Evolutionary conservation across 1,140 invertebrate species (phyloP).

Genomic region (Penaeus indicus): DNA sequence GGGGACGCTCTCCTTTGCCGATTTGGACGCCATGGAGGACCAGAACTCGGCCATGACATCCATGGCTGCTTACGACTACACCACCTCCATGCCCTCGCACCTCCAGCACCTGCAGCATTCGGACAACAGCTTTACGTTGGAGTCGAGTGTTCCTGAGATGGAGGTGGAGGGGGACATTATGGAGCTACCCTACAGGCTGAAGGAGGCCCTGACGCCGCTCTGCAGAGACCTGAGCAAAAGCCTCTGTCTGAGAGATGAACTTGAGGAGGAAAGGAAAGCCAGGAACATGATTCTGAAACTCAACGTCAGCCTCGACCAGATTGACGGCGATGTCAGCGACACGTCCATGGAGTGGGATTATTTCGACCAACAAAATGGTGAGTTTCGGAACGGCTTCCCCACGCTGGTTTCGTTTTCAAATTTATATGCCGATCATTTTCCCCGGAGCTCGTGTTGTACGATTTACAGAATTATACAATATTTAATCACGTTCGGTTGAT

Average conservation of each 20-base stretch:
- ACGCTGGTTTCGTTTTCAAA: too few relatives aligned
- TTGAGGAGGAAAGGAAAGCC: not conserved
- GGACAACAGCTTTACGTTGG: not conserved
- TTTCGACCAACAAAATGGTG: slow-evolving; percentile 53
- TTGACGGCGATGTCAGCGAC: slow-evolving; percentile 47
- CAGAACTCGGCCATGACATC: not conserved
- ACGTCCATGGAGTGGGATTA: slow-evolving; percentile 62
- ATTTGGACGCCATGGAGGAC: slow-evolving; percentile 20
- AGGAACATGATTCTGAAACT: slow-evolving; percentile 45
- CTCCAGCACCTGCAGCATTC: slow-evolving; percentile 37
- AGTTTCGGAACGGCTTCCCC: not conserved
- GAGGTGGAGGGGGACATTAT: slow-evolving; percentile 45
- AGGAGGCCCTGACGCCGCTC: slow-evolving; percentile 48
- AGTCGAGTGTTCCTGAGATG: slow-evolving; percentile 28
- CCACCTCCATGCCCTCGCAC: slow-evolving; percentile 48
- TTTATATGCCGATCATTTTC: too few relatives aligned
- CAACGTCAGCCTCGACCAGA: slow-evolving; percentile 43
- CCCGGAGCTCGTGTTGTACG: too few relatives aligned
- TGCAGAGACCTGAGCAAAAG: slow-evolving; percentile 48
- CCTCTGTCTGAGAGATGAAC: slow-evolving; percentile 16
- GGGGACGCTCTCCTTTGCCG: slow-evolving; percentile 39
- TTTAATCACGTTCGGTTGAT: too few relatives aligned
- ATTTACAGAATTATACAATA: too few relatives aligned
- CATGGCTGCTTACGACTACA: slow-evolving; percentile 28
- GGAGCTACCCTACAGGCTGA: slow-evolving; percentile 46